Base-by-base conservation (phyloP, 1,140 invertebrate species). In the Holotrichia oblita region DNA sequence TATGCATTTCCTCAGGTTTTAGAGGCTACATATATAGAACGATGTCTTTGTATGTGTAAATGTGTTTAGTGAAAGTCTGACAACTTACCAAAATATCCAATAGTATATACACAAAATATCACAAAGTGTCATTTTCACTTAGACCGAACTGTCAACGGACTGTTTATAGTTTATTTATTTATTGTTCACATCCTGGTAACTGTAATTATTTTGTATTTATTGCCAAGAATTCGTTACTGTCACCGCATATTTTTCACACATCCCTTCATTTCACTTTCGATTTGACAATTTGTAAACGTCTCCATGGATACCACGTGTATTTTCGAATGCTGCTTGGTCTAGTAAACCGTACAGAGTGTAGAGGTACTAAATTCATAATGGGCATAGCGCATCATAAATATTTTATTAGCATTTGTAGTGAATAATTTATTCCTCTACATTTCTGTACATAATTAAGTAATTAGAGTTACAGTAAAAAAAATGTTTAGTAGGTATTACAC, bases 91-190 rank as follows among this genome's bases (percentile, higher is more conserved):
- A 73, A 40, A 73, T 73, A 73, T 17, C 27, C 27, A 73, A 73
- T n/a, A 10, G 24, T 42, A 14, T 40, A 12, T 73, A n/a, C 40
- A 10, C n/a, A 64, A 73, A 73, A 73, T 42, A 73, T 73, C 72
- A 73, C 72, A 73, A 73, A 73, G 40, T 73, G 72, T 73, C 72
- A 73, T 73, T 73, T 73, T 73, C 72, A 73, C 40, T 24, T 17
- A 9, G 27, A 9, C 27, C 27, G 24, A 73, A 42, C 40, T 42
- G 72, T 73, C 40, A 73, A 40, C n/a, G 20, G 12, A 0, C 9
- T 73, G 24, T 7, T n/a, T 69, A 69, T 8, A 73, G n/a, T 41
- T 73, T 12, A 73, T 27, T 40, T 40, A 17, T 73, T 40, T 42
- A 42, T 40, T 20, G 40, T n/a, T 42, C 40, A 73, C 72, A 73